Conservation (phyloP, 64 coral and sea anemone species). For the Trachythela sp. region DNA sequence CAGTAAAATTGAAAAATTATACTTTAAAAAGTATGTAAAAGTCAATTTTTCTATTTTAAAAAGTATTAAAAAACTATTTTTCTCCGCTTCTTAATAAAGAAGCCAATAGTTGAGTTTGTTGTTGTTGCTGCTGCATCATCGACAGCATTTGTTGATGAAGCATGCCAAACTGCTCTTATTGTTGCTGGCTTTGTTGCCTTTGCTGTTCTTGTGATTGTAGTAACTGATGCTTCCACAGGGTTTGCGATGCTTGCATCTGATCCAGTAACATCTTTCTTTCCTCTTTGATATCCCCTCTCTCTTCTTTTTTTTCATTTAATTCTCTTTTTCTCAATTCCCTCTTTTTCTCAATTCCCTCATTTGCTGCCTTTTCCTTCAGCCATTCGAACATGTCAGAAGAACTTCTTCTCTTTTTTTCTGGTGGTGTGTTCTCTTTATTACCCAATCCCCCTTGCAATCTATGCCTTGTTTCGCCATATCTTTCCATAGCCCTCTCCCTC, state of each 20-base stretch:
- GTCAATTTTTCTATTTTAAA: background rate
- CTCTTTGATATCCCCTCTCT: background rate
- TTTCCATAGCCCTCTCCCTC: background rate
- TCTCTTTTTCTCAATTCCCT: background rate
- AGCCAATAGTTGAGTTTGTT: background rate
- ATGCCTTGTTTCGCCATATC: background rate
- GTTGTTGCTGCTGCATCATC: conserved; percentile 24
- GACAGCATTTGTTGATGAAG: conserved; percentile 47
- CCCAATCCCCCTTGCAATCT: background rate
- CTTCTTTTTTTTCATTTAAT: background rate
- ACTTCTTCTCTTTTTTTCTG: background rate
- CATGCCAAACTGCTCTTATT: conserved; percentile 40
- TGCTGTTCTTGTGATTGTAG: background rate
- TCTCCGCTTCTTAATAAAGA: background rate
- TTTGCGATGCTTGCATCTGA: background rate
- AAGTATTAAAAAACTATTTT: background rate
- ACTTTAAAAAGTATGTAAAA: too few relatives aligned
- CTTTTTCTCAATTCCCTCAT: too few relatives aligned
- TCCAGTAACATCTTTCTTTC: background rate
- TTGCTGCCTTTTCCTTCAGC: background rate
- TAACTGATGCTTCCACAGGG: background rate
- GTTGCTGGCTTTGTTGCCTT: conserved; percentile 49
- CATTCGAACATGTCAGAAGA: background rate
- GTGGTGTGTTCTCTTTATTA: background rate
- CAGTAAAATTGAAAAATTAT: too few relatives aligned